Base-by-base conservation (phyloP, 2,888 invertebrate genomes). In the Iselma pallidipennis region DNA sequence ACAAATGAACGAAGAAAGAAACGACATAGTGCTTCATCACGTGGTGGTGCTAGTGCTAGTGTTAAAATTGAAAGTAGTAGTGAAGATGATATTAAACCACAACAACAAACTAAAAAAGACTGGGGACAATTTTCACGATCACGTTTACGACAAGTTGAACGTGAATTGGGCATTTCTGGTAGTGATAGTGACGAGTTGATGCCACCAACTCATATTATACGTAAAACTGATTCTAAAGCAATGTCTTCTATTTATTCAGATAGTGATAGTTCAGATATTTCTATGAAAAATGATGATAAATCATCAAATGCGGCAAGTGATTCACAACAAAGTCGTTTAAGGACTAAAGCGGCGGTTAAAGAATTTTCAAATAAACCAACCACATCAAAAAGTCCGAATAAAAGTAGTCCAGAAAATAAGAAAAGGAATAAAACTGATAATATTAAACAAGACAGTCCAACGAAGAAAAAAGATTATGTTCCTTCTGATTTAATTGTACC, bases 401-500 rank as follows among this genome's bases (percentile, higher is more conserved):
- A 79, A 67, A 72, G 67, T 66, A 73, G 73, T 70, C 61, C 74
- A 23, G 73, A 79, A 65, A 71, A 67, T 67, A 75, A 78, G 66
- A 76, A 75, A 63, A 72, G 74, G 66, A 63, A 57, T 65, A 78
- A 74, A 67, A 65, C 62, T 14, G 71, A 66, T 6, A 68, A 67
- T 55, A 62, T 45, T 23, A 68, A 69, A 59, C 70, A 66, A 63
- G 66, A 68, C 65, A 69, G 33, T 62, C 49, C 70, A 37, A 68
- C 74, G 16, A 83, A 83, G 69, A 84, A 83, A 67, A 85, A 84
- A 67, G 84, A 85, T 66, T 84, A 83, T 63, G 82, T 82, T 71
- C 88, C 91, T n/a, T 89, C 92, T 1, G 92, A 94, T 81, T 84
- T 94, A 55, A 94, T 95, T 67, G 95, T 95, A 45, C 95, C 95